Base-by-base conservation (phyloP, 37 sponge, comb jelly and placozoan genomes). In the Aplysina aerophoba region DNA sequence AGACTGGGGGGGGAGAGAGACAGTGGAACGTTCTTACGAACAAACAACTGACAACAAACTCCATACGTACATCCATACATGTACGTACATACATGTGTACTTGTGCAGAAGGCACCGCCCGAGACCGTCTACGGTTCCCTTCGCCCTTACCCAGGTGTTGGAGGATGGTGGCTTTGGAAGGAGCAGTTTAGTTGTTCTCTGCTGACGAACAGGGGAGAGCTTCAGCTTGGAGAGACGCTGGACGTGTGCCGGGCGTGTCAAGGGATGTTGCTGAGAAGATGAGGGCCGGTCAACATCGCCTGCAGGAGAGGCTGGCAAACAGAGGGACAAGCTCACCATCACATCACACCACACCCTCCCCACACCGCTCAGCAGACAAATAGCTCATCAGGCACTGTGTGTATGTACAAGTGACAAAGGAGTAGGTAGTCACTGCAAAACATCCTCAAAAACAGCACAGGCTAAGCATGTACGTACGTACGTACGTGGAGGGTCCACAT, bases 1-100 rank as follows among this genome's bases (percentile, higher is more conserved):
- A 5, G 81, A n/a, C 59, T 57, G 35, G 39, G 65, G 39, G 59
- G 38, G 53, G 56, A 22, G 22, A 27, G 11, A 25, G 40, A 64
- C 53, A 61, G 67, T 22, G 64, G 40, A 57, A 90, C 61, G 73
- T 86, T 37, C 90, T n/a, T n/a, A n/a, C 64, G n/a, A 83, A 73
- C 36, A 88, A 84, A 40, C 12, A 8, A 30, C 12, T 15, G 12
- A 80, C 81, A 38, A 67, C 69, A 67, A 25, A n/a, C n/a, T 67
- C 14, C 41, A 13, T 14, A 35, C 15, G 16, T 20, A 15, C 15
- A 34, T 41, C 14, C 24, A 34, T 44, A 25, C 44, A 77, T 22
- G 34, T 22, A 37, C 44, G 15, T 14, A 77, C 79, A 37, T 22
- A 77, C 79, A 77, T 41, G 15, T 22, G 34, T 22, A 20, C 79